Percentiles rank a stretch among this genome's conserved stretches.
Conservation (phyloP, 2,797 vertebrate species). For the Cottoperca gobio region DNA sequence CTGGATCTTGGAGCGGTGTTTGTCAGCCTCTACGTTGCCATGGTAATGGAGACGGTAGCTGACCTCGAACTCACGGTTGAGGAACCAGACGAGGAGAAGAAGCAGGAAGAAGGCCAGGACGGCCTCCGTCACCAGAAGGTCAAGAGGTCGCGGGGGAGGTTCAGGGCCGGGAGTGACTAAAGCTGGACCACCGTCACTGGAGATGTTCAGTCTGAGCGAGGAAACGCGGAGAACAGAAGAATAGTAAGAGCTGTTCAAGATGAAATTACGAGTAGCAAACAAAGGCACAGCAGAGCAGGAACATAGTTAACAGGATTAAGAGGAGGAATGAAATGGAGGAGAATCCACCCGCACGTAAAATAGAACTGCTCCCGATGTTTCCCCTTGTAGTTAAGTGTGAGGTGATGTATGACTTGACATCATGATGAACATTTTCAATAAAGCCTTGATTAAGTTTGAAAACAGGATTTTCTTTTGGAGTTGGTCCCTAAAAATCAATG, state of each 20-base stretch:
- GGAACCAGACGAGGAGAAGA: constrained; percentile 96
- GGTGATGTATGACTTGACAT: neutral
- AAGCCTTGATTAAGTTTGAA: neutral
- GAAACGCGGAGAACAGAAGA: constrained; percentile 6
- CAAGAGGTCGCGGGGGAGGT: constrained; percentile 69
- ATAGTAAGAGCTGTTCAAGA: neutral
- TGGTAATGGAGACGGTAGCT: constrained; percentile 99
- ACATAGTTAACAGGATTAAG: constrained; percentile 5
- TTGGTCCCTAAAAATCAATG: neutral
- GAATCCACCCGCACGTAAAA: neutral
- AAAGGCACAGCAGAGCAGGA: neutral
- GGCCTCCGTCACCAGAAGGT: constrained; percentile 88
- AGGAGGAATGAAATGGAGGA: constrained; percentile 4
- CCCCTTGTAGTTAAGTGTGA: neutral
- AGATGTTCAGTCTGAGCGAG: constrained; percentile 63
- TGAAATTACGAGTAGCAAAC: neutral
- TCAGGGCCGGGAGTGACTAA: constrained; percentile 13
- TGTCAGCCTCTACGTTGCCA: constrained; percentile 95
- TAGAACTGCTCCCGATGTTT: neutral
- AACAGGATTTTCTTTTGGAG: neutral
- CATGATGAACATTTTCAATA: neutral
- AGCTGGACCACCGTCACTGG: constrained; percentile 30
- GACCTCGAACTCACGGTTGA: constrained; percentile 98
- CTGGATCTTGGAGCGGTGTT: constrained; percentile 97
- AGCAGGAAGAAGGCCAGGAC: constrained; percentile 93